Evolutionary conservation across 2,888 invertebrate genomes (phyloP), one percentile per base, ranked within the genome.

Genomic region (Cinara cedri): DNA sequence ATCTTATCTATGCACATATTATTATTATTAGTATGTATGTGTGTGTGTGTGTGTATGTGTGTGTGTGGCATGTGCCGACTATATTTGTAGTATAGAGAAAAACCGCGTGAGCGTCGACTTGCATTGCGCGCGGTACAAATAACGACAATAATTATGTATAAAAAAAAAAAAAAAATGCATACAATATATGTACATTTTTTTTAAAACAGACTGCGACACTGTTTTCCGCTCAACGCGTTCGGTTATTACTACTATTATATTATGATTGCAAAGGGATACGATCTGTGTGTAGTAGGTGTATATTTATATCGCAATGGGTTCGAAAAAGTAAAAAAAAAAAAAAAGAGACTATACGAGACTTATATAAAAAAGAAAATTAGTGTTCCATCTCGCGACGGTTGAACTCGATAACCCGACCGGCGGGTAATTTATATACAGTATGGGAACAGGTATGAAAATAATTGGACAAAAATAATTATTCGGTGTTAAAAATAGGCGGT

Each of bases 1-100:
- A 76, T 76, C 76, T 76, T 76, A 76, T 76, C 76, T 65, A 51
- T 21, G 24, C 63, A 2, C 34, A 16, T 19, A 16, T 4, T 34
- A 34, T 34, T 34, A 34, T 34, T 34, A 34, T 34, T 34, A n/a
- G n/a, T 21, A 11, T 24, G 54, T n/a, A 34, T 34, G 51, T 54
- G 42, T 24, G 44, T 11, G 24, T 42, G 14, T 9, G 24, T 51
- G 16, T 16, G 62, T n/a, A n/a, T 24, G 44, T 11, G 24, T 42
- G 14, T 9, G 24, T 51, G 16, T 16, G 62, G 34, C 34, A 34
- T 6, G 34, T 34, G 3, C 34, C 34, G 34, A 34, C 34, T 34
- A 34, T 34, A 34, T 34, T 4, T 24, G 72, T 9, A 34, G 44
- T 21, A 34, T 19, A 21, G 16, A 14, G 51, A 21, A 72, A 66